These are phyloP conservation scores for Zoanthus gigantus DNA, from an alignment of 92 coral and sea anemone species.

Conservation along the genomic window DNA sequence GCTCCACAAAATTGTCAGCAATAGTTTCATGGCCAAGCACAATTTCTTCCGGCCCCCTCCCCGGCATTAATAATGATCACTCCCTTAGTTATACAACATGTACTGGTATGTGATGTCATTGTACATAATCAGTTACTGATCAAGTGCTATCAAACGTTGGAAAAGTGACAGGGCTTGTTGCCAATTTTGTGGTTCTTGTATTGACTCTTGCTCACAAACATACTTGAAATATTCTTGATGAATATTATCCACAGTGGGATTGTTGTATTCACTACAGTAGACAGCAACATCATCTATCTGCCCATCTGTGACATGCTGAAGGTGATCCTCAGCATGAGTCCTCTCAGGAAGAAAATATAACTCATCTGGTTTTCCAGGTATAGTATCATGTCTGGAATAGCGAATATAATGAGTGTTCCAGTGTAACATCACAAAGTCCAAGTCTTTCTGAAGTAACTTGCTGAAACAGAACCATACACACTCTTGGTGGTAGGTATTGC, in stretches of 20 bases:
- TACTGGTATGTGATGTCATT: conserved; percentile 3
- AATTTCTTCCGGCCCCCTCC: conserved; percentile 13
- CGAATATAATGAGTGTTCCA: conserved; percentile 14
- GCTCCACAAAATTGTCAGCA: conserved; percentile 28
- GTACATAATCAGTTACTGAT: not conserved
- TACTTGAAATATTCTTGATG: conserved; percentile 23
- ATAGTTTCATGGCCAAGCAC: conserved; percentile 32
- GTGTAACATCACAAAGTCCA: conserved; percentile 19
- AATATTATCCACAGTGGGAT: not conserved
- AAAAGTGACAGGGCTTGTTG: conserved; percentile 21
- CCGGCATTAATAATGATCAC: conserved; percentile 6
- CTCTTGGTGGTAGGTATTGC: conserved; percentile 15
- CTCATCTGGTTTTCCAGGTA: not conserved
- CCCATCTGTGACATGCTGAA: conserved; percentile 5
- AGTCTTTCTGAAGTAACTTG: conserved; percentile 7
- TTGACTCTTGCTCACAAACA: conserved; percentile 23
- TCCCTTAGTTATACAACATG: conserved; percentile 3
- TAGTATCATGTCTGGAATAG: conserved; percentile 1
- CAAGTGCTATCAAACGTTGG: conserved; percentile 7
- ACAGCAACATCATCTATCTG: conserved; percentile 3
- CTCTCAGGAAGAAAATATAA: conserved; percentile 7
- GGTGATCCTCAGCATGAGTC: conserved; percentile 10
- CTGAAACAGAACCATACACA: conserved; percentile 27
- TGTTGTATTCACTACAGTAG: conserved; percentile 15
- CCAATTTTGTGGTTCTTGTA: conserved; percentile 16